Evolutionary conservation across 1,140 invertebrate genomes (phyloP).

Genomic region (Bombus consobrinus): DNA sequence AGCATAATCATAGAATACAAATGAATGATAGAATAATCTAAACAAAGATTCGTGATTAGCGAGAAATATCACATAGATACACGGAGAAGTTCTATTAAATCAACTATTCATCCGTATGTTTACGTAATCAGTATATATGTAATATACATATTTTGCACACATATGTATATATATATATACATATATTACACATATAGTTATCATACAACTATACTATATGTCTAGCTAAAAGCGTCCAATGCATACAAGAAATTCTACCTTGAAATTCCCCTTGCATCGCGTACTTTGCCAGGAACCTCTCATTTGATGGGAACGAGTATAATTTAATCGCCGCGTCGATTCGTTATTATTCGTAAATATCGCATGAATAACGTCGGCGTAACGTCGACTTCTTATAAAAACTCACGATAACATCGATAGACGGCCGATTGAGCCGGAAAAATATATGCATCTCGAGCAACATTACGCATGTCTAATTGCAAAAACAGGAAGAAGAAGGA

Average conservation of each 20-base stretch:
- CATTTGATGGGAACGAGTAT: background rate
- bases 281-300: background rate
- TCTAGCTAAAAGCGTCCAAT: background rate
- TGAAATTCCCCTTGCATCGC: slow-evolving; percentile 1
- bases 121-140: background rate
- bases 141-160: too few species aligned
- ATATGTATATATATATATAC: too few species aligned
- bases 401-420: background rate
- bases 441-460: background rate
- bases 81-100: too few species aligned
- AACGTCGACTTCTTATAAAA: background rate
- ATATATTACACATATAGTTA: background rate
- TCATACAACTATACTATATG: too few species aligned
- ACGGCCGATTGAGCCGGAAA: background rate
- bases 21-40: background rate
- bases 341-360: background rate
- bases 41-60: too few species aligned
- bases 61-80: too few species aligned
- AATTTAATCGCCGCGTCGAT: background rate
- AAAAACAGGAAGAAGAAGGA: background rate
- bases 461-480: slow-evolving; percentile 1
- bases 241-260: background rate
- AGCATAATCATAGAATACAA: too few species aligned
- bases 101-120: too few species aligned
- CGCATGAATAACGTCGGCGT: background rate